These are phyloP conservation scores for Chloroceryle aenea DNA, from an alignment of 2,113 vertebrate species.

Conservation along the genomic window DNA sequence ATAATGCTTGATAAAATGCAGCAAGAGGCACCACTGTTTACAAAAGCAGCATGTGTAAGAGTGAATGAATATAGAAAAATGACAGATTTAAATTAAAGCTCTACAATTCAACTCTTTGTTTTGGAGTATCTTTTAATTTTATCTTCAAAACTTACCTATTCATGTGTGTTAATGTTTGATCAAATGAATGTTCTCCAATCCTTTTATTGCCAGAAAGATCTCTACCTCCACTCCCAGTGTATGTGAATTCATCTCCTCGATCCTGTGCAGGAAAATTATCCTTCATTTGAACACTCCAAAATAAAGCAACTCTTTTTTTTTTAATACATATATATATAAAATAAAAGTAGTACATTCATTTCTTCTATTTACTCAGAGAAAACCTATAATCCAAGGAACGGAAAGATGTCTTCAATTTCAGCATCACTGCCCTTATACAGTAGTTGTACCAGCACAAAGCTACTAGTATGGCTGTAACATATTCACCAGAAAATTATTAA, in stretches of 20 bases:
- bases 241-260: conserved; percentile 98
- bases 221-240: conserved; percentile 97
- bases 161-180: conserved; percentile 98
- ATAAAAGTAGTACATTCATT: background rate
- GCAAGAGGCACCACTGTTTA: background rate
- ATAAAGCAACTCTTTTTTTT: background rate
- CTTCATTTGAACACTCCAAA: conserved; percentile 25
- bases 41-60: background rate
- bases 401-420: background rate
- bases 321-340: too few species aligned
- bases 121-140: background rate
- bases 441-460: background rate
- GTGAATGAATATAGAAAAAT: background rate
- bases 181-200: conserved; percentile 96
- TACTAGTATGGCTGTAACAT: background rate
- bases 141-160: conserved; percentile 86
- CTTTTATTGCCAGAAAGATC: conserved; percentile 99
- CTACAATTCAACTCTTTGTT: background rate
- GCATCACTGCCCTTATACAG: background rate
- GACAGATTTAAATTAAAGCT: background rate
- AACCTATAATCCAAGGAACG: background rate
- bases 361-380: background rate
- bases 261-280: conserved; percentile 82
- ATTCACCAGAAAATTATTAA: background rate
- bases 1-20: background rate